Conservation (phyloP, 2,113 vertebrate genomes). For the Talpa occidentalis region DNA sequence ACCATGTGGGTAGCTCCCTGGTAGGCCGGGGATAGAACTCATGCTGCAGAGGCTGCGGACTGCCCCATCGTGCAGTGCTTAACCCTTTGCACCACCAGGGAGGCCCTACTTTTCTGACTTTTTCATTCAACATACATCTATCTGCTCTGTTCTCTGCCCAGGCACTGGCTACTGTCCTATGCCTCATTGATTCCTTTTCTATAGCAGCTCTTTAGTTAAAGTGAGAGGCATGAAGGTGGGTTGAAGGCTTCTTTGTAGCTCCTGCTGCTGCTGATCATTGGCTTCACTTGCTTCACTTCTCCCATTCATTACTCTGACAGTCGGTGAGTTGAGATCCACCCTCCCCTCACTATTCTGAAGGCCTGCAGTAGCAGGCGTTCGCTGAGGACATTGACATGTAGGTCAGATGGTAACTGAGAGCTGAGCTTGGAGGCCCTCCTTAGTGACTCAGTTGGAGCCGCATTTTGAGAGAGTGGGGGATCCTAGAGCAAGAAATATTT, state of each 20-base stretch:
- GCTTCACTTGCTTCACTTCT: constrained; percentile 45
- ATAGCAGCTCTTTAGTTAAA: constrained; percentile 53
- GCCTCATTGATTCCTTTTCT: background rate
- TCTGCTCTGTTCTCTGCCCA: background rate
- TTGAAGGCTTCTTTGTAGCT: constrained; percentile 59
- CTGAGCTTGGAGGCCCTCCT: background rate
- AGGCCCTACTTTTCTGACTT: constrained; percentile 42
- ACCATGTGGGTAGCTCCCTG: too few relatives aligned
- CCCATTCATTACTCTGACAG: constrained; percentile 58
- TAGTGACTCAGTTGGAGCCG: background rate
- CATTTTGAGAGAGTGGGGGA: background rate
- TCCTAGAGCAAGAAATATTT: constrained; percentile 1
- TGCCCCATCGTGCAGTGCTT: too few relatives aligned
- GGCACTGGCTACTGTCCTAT: background rate
- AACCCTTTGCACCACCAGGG: too few relatives aligned
- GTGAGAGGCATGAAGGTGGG: constrained; percentile 22
- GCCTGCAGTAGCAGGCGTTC: background rate
- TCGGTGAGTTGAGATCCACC: constrained; percentile 42
- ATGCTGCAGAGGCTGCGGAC: too few relatives aligned
- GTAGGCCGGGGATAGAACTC: too few relatives aligned
- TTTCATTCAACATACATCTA: background rate
- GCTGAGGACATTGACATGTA: background rate
- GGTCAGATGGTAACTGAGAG: background rate
- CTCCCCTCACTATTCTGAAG: background rate
- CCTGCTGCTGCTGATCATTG: constrained; percentile 4